phyloP scores from a whole-genome alignment of 1,140 invertebrate genomes.

The Metopolophium dirhodum region DNA sequence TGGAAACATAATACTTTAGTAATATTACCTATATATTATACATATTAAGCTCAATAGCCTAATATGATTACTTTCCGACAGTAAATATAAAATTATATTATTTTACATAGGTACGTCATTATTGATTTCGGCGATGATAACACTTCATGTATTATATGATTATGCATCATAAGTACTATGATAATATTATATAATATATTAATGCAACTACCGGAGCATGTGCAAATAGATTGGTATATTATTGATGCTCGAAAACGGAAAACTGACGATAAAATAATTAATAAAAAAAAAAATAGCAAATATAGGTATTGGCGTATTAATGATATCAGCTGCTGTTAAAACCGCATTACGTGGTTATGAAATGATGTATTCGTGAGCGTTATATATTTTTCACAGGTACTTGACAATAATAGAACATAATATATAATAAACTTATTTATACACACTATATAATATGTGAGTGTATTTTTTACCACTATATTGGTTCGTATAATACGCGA shows the following conservation, averaged over 20 bases:
- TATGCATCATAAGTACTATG: not conserved
- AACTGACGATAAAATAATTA: not conserved
- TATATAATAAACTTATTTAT: no score
- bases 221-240: not conserved
- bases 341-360: not conserved
- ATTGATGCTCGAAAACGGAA: not conserved
- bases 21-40: not conserved
- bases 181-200: not conserved
- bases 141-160: not conserved
- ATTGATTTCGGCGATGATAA: not conserved
- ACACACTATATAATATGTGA: no score
- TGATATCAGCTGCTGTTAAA: not conserved
- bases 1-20: not conserved
- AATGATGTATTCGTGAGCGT: not conserved
- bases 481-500: constrained; percentile 9
- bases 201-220: not conserved
- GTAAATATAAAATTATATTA: not conserved
- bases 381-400: not conserved
- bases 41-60: not conserved
- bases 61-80: no score
- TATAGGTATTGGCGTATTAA: no score
- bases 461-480: not conserved
- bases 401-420: no score
- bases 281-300: not conserved
- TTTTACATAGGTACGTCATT: not conserved